Evolutionary conservation across 2,113 vertebrate genomes (phyloP).

Genomic region (Ammodytes marinus): DNA sequence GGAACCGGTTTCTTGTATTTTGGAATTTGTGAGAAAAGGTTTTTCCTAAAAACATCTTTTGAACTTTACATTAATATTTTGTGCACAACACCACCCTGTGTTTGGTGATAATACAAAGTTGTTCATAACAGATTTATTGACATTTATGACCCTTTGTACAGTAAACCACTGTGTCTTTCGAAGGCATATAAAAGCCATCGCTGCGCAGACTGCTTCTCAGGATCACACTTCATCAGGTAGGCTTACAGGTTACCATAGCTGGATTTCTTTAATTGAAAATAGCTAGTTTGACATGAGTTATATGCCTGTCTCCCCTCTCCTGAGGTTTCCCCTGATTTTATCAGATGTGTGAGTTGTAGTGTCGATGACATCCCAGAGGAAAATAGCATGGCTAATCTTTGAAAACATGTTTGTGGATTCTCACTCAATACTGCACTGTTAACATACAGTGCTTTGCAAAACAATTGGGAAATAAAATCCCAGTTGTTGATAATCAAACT

Average conservation of each 20-base stretch:
- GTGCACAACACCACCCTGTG: slow-evolving; percentile 67
- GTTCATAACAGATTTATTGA: slow-evolving; percentile 65
- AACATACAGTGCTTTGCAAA: neutral
- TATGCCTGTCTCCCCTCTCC: neutral
- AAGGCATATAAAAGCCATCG: slow-evolving; percentile 69
- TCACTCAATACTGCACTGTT: neutral
- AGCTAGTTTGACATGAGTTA: neutral
- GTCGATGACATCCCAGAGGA: neutral
- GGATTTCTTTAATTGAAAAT: neutral
- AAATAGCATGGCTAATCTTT: neutral
- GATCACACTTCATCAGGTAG: slow-evolving; percentile 57
- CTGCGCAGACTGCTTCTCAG: slow-evolving; percentile 4
- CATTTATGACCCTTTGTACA: slow-evolving; percentile 69
- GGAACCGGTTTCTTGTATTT: slow-evolving; percentile 53
- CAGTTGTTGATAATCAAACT: slow-evolving; percentile 29
- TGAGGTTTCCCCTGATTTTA: slow-evolving; percentile 15
- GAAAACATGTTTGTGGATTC: slow-evolving; percentile 8
- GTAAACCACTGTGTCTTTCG: slow-evolving; percentile 50
- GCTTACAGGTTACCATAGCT: slow-evolving; percentile 28
- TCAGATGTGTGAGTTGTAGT: neutral
- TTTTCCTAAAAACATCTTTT: slow-evolving; percentile 58
- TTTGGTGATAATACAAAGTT: slow-evolving; percentile 61
- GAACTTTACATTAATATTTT: slow-evolving; percentile 68
- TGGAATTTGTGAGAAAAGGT: slow-evolving; percentile 11
- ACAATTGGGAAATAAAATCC: slow-evolving; percentile 19